Evolutionary conservation across 2,797 vertebrate species (phyloP), one percentile per base, ranked within the genome.

Genomic region (Crenuchus spilurus): DNA sequence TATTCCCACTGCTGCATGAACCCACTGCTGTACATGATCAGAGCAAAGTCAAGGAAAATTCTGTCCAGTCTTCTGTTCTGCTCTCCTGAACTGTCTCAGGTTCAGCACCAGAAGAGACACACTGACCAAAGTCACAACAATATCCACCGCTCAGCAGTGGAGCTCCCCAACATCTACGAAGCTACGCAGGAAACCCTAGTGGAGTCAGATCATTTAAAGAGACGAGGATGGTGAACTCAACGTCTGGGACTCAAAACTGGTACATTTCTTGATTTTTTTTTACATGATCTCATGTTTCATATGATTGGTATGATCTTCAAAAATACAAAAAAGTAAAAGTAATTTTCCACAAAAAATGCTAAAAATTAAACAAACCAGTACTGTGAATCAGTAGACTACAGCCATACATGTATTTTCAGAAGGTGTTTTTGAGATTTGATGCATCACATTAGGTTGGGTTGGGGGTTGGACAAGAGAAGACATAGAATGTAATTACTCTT

Each of bases 1-100:
- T 90, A 77, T 68, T 89, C 77, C 22, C 92, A 93, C 68, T 94
- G 92, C 83, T 92, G 88, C 35, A 65, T 93, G 37, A 93, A 94
- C 76, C 92, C 91, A 2, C 33, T 88, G 13, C 71, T 93, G 37
- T 91, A 87, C 16, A 72, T 88, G 70, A 71, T 90, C 48, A 84
- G 86, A n/a, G 77, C 80, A 37, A 86, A 82, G 49, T 75, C 85
- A n/a, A 66, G 86, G 20, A 68, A 6, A 14, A 80, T 90, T 41
- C 18, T 92, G 20, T 48, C 74, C 1, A 24, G 35, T 6, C 1
- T 89, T 48, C 41, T 91, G 18, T 9, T 5, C 10, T 85, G 81
- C 41, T 13, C 54, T 11, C 58, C 5, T 16, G 2, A 51, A 1
- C 8, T 7, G 24, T 55, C 4, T 16, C 73, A 2, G 1, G 52